These are phyloP conservation scores for Poeciliopsis occidentalis DNA, from an alignment of 2,113 vertebrate species.

Conservation along the genomic window DNA sequence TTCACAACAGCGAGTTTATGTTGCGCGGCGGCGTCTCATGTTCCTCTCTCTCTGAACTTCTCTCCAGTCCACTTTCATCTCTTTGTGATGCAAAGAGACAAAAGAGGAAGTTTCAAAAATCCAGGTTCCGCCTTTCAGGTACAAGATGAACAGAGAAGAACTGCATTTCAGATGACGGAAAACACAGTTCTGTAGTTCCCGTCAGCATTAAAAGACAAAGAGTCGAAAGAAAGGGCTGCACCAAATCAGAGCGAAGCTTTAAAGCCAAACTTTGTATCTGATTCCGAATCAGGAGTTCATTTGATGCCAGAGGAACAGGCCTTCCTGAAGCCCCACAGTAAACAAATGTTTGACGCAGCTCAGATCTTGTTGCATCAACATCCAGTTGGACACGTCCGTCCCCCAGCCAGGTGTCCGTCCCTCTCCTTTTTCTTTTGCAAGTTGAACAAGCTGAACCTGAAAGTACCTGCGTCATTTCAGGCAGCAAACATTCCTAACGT, in stretches of 20 bases:
- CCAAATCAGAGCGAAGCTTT: not conserved
- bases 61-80: not conserved
- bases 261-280: not conserved
- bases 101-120: slow-evolving; percentile 1
- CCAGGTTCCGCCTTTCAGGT: not conserved
- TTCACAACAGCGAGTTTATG: not conserved
- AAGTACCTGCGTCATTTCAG: not conserved
- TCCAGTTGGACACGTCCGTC: not conserved
- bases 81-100: slow-evolving; percentile 6
- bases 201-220: not conserved
- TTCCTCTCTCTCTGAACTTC: not conserved
- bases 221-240: not conserved
- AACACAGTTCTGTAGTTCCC: not conserved
- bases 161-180: not conserved
- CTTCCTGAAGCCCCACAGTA: not conserved
- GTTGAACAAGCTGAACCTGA: not conserved
- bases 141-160: not conserved
- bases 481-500: not conserved
- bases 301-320: not conserved
- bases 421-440: not conserved
- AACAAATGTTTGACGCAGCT: not conserved
- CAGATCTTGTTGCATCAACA: not conserved
- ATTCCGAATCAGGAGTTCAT: not conserved
- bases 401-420: not conserved
- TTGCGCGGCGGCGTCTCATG: not conserved